These are phyloP conservation scores for Coregonus ussuriensis DNA, from an alignment of 2,797 vertebrate species.

Conservation along the genomic window DNA sequence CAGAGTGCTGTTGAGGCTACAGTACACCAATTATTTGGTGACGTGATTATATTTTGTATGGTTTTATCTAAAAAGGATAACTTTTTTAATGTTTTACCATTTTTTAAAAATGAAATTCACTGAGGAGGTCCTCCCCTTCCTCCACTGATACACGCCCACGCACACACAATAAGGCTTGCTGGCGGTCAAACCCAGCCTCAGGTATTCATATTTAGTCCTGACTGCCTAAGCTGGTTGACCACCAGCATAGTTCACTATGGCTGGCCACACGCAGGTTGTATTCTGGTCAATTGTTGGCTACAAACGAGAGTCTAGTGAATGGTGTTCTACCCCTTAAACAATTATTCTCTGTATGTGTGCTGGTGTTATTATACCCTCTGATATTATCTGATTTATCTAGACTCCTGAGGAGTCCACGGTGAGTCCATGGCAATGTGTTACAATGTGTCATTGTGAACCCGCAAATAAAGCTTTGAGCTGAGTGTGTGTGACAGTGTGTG, in stretches of 20 bases:
- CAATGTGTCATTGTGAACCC: constrained; percentile 41
- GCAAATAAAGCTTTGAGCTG: constrained; percentile 30
- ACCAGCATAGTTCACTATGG: neutral
- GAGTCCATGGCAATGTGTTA: constrained; percentile 3
- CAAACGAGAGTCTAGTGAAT: neutral
- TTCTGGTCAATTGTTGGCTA: neutral
- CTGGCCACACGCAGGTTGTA: neutral
- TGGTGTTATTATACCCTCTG: neutral
- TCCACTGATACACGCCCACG: neutral
- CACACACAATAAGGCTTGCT: neutral
- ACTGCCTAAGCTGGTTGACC: neutral
- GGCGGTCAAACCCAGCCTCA: neutral
- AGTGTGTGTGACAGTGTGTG: constrained; percentile 53
- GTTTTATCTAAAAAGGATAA: too few species aligned
- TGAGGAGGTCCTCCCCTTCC: too few species aligned
- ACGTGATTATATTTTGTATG: too few species aligned
- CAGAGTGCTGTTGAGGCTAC: too few species aligned
- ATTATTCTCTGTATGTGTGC: neutral
- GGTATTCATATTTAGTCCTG: constrained; percentile 10
- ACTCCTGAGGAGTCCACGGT: neutral
- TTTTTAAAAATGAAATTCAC: too few species aligned
- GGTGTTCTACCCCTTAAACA: neutral
- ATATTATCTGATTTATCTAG: neutral
- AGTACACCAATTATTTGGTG: too few species aligned
- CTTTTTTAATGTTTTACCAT: too few species aligned